Conservation (phyloP, 2,113 vertebrate genomes). For the Athene noctua region DNA sequence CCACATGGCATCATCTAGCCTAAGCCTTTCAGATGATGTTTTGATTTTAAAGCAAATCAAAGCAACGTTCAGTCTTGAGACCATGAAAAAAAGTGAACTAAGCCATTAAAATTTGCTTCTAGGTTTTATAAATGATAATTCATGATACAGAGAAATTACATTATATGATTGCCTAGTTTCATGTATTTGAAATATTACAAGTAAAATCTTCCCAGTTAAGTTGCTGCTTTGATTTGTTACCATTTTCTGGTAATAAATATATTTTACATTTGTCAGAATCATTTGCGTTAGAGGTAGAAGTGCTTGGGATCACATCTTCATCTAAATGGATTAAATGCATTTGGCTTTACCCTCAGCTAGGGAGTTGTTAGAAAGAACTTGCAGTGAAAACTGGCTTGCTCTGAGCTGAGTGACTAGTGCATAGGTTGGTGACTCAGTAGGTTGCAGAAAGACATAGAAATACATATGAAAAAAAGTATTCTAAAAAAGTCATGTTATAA, state of each 20-base stretch:
- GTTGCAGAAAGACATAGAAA: conserved; percentile 46
- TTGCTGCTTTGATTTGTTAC: background rate
- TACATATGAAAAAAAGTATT: background rate
- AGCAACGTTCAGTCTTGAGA: background rate
- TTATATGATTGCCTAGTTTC: background rate
- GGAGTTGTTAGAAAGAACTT: conserved; percentile 20
- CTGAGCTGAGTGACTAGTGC: conserved; percentile 31
- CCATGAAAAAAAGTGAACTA: background rate
- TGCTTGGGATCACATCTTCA: background rate
- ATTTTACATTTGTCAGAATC: background rate
- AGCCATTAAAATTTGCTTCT: background rate
- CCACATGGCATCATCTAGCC: background rate
- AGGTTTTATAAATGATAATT: background rate
- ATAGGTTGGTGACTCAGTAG: conserved; percentile 36
- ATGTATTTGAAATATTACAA: background rate
- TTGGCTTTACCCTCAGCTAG: background rate
- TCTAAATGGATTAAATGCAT: background rate
- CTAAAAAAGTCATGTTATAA: background rate
- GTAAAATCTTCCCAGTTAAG: background rate
- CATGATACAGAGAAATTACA: background rate
- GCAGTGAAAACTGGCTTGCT: conserved; percentile 27
- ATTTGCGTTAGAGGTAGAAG: background rate
- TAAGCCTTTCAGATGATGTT: background rate
- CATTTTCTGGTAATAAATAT: background rate
- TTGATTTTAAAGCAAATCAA: background rate